phyloP scores from a whole-genome alignment of 2,797 vertebrate species.

The Orestias chungarensis region DNA sequence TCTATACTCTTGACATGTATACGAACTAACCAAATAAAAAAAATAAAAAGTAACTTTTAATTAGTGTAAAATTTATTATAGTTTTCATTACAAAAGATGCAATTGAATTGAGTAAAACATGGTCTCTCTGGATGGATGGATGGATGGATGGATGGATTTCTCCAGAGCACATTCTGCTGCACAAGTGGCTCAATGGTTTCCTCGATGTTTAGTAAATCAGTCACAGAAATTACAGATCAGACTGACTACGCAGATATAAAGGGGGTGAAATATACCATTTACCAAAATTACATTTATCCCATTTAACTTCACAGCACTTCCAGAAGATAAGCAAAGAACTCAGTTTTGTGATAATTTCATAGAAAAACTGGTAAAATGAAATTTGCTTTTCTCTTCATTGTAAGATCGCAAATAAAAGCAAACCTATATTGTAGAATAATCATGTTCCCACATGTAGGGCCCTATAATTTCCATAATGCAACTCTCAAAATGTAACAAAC shows the following conservation, averaged over 20 bases:
- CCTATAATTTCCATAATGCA: too few relatives aligned
- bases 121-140: not conserved
- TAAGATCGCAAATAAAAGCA: not conserved
- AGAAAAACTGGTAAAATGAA: slow-evolving; percentile 11
- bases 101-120: too few relatives aligned
- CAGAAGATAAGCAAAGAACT: slow-evolving; percentile 40
- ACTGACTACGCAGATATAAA: slow-evolving; percentile 1
- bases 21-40: not conserved
- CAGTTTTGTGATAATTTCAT: slow-evolving; percentile 36
- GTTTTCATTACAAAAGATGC: too few relatives aligned
- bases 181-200: not conserved
- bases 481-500: too few relatives aligned
- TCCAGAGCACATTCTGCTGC: not conserved
- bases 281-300: slow-evolving; percentile 31
- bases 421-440: slow-evolving; percentile 6
- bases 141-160: not conserved
- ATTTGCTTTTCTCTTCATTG: too few relatives aligned
- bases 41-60: not conserved
- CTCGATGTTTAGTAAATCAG: slow-evolving; percentile 1
- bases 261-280: slow-evolving; percentile 33
- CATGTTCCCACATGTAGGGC: slow-evolving; percentile 2
- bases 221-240: slow-evolving; percentile 7
- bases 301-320: slow-evolving; percentile 55
- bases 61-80: too few relatives aligned
- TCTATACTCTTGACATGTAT: too few relatives aligned